Conservation (phyloP, 1,140 invertebrate genomes). For the Liolophura sinensis region DNA sequence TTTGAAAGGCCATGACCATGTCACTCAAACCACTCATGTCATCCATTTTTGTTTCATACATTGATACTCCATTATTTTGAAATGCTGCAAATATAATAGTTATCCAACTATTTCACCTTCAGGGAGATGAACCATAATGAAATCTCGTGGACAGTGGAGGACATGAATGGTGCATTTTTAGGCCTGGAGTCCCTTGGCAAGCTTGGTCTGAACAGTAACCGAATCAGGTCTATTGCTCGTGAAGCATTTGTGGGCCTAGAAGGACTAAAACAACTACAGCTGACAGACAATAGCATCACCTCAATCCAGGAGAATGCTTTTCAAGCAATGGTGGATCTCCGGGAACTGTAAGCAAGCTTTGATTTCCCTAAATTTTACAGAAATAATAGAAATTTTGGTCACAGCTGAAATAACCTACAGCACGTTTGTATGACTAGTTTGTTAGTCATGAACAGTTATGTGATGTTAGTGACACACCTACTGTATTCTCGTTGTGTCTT, state of each 20-base stretch:
- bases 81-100: background rate
- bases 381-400: background rate
- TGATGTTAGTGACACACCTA: background rate
- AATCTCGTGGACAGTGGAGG: constrained; percentile 88
- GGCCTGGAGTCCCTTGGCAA: constrained; percentile 72
- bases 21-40: too few relatives aligned
- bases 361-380: background rate
- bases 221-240: constrained; percentile 83
- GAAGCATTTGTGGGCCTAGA: constrained; percentile 75
- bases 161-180: constrained; percentile 77
- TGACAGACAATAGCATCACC: constrained; percentile 39
- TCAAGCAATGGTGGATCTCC: constrained; percentile 38
- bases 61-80: constrained; percentile 1
- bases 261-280: constrained; percentile 27
- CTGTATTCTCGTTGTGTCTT: background rate
- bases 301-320: constrained; percentile 40
- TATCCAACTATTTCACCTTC: constrained; percentile 34
- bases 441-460: background rate
- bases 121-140: constrained; percentile 80
- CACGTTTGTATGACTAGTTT: background rate
- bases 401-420: background rate
- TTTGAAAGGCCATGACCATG: too few relatives aligned
- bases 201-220: constrained; percentile 77
- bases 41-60: too few relatives aligned
- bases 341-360: constrained; percentile 55